Evolutionary conservation across 1,140 invertebrate genomes (phyloP).

Genomic region (Dolichoris vasculosae): DNA sequence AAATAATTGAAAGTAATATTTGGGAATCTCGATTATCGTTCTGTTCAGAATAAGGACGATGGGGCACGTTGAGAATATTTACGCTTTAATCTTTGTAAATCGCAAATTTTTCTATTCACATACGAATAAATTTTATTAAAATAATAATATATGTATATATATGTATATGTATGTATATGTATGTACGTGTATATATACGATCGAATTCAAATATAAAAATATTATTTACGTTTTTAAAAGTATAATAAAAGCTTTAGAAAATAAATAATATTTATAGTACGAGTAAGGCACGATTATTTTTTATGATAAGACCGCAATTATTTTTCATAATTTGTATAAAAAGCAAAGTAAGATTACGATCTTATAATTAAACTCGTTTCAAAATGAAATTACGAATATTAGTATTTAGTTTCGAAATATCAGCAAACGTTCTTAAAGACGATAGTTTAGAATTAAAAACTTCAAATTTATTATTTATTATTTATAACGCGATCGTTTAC

Average conservation of each 20-base stretch:
- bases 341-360: not conserved
- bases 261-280: not conserved
- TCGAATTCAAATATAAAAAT: not conserved
- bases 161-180: too few relatives aligned
- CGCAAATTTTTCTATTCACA: not conserved
- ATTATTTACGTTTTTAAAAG: not conserved
- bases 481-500: not conserved
- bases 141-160: too few relatives aligned
- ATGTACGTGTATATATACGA: too few relatives aligned
- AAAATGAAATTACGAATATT: not conserved
- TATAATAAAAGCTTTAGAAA: not conserved
- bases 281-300: not conserved
- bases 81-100: not conserved
- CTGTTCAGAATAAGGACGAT: conserved; percentile 3
- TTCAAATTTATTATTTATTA: not conserved
- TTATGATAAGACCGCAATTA: not conserved
- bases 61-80: not conserved
- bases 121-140: too few relatives aligned
- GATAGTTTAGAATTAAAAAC: not conserved
- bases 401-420: not conserved
- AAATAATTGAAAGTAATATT: conserved; percentile 44
- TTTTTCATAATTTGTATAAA: not conserved
- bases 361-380: not conserved
- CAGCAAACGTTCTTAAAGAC: not conserved
- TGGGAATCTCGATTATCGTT: conserved; percentile 22